These are phyloP conservation scores for Drosophila demipolita DNA, from an alignment of 2,888 invertebrate species.

Conservation along the genomic window DNA sequence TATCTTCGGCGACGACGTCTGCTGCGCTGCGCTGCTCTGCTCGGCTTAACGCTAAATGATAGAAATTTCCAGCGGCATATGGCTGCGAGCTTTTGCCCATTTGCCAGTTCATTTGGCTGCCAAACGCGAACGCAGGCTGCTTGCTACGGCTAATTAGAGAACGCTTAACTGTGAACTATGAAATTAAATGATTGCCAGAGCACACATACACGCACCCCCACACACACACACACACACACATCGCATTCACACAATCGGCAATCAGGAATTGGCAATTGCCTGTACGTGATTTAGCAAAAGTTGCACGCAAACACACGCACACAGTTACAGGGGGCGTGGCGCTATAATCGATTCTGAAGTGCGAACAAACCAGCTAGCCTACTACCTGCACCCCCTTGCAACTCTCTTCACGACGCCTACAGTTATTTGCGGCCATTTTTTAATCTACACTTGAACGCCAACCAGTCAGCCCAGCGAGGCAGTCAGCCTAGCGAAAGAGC, in stretches of 20 bases:
- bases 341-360: slow-evolving; percentile 76
- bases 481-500: neutral
- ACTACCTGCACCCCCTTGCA: slow-evolving; percentile 13
- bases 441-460: slow-evolving; percentile 78
- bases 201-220: slow-evolving; percentile 16
- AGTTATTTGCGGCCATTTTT: slow-evolving; percentile 79
- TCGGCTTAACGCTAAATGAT: slow-evolving; percentile 73
- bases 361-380: slow-evolving; percentile 51
- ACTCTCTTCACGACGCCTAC: slow-evolving; percentile 33
- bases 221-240: slow-evolving; percentile 25
- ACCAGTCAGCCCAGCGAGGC: slow-evolving; percentile 18
- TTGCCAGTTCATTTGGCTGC: slow-evolving; percentile 65
- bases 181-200: slow-evolving; percentile 46
- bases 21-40: slow-evolving; percentile 25
- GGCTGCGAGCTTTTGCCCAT: slow-evolving; percentile 37
- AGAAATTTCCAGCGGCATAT: slow-evolving; percentile 67
- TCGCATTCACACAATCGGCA: slow-evolving; percentile 51
- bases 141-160: slow-evolving; percentile 36
- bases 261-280: slow-evolving; percentile 67
- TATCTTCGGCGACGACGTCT: slow-evolving; percentile 65
- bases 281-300: slow-evolving; percentile 74
- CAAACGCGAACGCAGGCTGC: slow-evolving; percentile 21
- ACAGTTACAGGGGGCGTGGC: slow-evolving; percentile 41
- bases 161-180: slow-evolving; percentile 15
- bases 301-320: slow-evolving; percentile 22